A percentile compares a stretch with the other conserved stretches of the same genome.
These are phyloP conservation scores for Alligator mississippiensis DNA, from an alignment of 2,113 vertebrate species.

Conservation along the genomic window DNA sequence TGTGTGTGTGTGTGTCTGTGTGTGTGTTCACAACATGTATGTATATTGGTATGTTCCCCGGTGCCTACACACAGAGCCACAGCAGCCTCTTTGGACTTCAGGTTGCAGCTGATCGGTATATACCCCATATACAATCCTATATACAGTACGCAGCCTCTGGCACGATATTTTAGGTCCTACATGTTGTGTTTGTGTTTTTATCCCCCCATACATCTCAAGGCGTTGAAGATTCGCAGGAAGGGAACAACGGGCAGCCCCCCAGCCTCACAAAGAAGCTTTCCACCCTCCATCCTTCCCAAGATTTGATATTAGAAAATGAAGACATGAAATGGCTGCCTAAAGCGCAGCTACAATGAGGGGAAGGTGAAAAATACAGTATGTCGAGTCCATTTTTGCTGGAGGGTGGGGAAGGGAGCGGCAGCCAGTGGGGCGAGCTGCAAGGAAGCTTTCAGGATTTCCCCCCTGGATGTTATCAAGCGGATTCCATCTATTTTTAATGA, in stretches of 20 bases:
- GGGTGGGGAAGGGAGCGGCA: neutral
- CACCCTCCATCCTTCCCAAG: neutral
- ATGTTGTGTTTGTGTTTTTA: neutral
- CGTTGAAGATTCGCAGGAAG: neutral
- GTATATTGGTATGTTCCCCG: rapidly evolving
- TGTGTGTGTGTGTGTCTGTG: neutral
- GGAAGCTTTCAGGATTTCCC: neutral
- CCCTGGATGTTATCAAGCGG: neutral
- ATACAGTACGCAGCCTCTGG: neutral
- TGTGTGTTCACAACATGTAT: rapidly evolving
- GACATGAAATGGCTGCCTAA: neutral
- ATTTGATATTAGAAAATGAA: neutral
- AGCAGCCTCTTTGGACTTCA: neutral
- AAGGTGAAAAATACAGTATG: neutral
- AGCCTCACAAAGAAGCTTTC: neutral
- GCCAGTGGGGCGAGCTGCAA: neutral
- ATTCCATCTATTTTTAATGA: neutral
- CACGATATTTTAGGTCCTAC: neutral
- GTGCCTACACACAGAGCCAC: neutral
- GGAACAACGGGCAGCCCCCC: no score
- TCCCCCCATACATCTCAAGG: neutral
- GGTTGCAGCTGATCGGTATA: neutral
- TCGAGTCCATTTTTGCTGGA: neutral
- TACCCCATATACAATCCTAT: neutral
- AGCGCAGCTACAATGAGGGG: neutral